phyloP scores from a whole-genome alignment of 2,797 vertebrate genomes.

The Notamacropus eugenii region DNA sequence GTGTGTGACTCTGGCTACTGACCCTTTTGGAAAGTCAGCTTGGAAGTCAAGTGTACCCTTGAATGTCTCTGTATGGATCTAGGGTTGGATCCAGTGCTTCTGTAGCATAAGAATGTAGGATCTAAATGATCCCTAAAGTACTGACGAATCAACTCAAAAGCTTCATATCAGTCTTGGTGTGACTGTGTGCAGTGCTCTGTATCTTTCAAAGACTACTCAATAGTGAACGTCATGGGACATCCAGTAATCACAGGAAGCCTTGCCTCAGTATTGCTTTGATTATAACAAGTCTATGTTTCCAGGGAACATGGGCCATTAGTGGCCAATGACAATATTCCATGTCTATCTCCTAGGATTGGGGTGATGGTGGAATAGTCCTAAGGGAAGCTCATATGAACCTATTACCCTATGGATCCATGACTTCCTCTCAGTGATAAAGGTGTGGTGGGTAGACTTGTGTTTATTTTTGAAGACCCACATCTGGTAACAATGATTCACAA shows the following conservation, averaged over 20 bases:
- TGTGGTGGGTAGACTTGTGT: background rate
- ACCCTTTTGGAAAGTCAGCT: background rate
- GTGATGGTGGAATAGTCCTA: background rate
- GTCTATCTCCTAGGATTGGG: background rate
- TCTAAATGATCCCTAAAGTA: background rate
- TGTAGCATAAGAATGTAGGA: background rate
- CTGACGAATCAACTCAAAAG: background rate
- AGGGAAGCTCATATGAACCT: background rate
- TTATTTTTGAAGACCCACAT: background rate
- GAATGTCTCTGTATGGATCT: background rate
- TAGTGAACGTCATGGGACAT: background rate
- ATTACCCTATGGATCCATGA: background rate
- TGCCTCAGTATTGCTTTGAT: background rate
- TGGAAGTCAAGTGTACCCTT: background rate
- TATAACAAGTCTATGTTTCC: background rate
- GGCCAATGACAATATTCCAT: background rate
- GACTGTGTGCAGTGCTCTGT: background rate
- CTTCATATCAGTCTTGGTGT: background rate
- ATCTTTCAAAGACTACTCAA: background rate
- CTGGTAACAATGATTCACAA: background rate
- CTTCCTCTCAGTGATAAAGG: background rate
- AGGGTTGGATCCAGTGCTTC: background rate
- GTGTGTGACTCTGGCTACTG: background rate
- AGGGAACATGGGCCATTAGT: background rate
- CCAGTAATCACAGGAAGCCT: background rate